Evolutionary conservation across 2,113 vertebrate genomes (phyloP).

Genomic region (Coreoperca whiteheadi): DNA sequence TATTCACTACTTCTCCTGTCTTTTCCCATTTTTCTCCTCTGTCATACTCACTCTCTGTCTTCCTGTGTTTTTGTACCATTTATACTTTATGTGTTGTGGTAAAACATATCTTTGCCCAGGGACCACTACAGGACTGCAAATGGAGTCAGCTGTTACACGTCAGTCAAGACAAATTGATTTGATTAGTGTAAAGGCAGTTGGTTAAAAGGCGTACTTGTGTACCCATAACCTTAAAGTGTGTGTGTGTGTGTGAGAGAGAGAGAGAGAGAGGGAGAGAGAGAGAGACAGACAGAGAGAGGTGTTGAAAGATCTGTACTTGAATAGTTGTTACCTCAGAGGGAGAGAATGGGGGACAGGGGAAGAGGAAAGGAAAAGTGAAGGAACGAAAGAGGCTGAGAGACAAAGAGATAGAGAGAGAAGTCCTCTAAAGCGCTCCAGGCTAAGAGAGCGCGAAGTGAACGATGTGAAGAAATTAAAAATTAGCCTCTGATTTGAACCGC

Average conservation of each 20-base stretch:
- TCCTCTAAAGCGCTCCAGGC: constrained; percentile 72
- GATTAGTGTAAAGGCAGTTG: constrained; percentile 78
- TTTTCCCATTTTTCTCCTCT: background rate
- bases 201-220: constrained; percentile 73
- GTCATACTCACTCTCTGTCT: background rate
- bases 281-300: no score
- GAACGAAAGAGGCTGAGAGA: constrained; percentile 49
- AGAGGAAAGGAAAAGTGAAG: constrained; percentile 28
- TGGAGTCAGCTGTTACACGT: constrained; percentile 38
- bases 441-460: constrained; percentile 81
- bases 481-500: constrained; percentile 84
- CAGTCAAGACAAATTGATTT: constrained; percentile 80
- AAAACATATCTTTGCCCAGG: constrained; percentile 10
- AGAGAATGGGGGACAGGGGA: background rate
- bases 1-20: background rate
- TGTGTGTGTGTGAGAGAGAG: background rate
- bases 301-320: constrained; percentile 6
- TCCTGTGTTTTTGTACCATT: background rate
- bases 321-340: constrained; percentile 26
- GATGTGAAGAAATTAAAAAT: constrained; percentile 89
- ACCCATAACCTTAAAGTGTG: constrained; percentile 63
- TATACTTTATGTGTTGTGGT: background rate
- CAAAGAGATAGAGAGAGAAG: constrained; percentile 54
- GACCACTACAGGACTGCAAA: background rate
- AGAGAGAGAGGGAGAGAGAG: background rate